phyloP scores from a whole-genome alignment of 2,888 invertebrate species.

The Cyclophora albipunctata region DNA sequence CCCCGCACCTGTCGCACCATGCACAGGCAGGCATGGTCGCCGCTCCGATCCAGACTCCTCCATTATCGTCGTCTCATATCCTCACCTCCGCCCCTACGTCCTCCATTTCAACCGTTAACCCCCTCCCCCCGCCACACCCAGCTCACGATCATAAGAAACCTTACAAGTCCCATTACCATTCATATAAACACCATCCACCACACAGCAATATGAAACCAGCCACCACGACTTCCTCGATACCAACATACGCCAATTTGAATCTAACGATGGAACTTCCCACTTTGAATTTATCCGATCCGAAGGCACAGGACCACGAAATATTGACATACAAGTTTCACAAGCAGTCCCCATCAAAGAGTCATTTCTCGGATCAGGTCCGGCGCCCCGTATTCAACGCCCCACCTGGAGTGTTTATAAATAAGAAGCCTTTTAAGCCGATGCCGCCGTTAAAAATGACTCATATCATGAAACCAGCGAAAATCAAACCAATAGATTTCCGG shows the following conservation, averaged over 20 bases:
- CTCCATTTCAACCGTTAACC: too few species aligned
- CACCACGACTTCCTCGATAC: constrained; percentile 19
- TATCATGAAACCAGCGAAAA: constrained; percentile 36
- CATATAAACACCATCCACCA: too few species aligned
- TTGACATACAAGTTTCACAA: constrained; percentile 27
- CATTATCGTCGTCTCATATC: constrained; percentile 24
- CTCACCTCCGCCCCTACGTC: constrained; percentile 11
- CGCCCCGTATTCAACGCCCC: constrained; percentile 65
- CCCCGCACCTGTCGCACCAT: neutral
- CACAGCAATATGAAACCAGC: neutral
- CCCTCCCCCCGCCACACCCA: too few species aligned
- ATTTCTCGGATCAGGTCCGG: constrained; percentile 40
- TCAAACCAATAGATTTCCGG: constrained; percentile 42
- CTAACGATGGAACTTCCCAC: constrained; percentile 31
- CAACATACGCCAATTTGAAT: constrained; percentile 33
- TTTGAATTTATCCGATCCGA: constrained; percentile 32
- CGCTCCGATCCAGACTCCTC: constrained; percentile 35
- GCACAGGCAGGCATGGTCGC: constrained; percentile 35
- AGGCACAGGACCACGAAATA: constrained; percentile 38
- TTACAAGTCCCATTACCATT: constrained; percentile 7
- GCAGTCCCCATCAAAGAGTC: too few species aligned
- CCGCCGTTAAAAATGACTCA: constrained; percentile 54
- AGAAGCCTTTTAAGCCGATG: constrained; percentile 67
- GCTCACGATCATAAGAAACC: neutral
- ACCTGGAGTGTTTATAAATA: constrained; percentile 63